These are phyloP conservation scores for Calidris pygmaea DNA, from an alignment of 2,113 vertebrate species.

Conservation along the genomic window DNA sequence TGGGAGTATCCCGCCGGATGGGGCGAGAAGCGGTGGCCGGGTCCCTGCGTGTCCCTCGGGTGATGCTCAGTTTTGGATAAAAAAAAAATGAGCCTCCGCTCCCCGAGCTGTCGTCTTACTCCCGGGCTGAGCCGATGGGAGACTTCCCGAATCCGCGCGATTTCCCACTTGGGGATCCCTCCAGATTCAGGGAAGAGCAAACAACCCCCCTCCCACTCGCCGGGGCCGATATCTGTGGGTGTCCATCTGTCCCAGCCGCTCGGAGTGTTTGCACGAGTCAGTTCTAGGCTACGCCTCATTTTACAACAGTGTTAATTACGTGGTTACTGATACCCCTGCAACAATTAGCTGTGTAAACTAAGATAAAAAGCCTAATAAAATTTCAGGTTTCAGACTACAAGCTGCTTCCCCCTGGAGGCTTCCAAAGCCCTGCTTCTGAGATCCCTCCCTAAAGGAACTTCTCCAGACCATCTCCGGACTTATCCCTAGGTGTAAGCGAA, in stretches of 20 bases:
- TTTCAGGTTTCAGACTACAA: not conserved
- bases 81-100: rapidly evolving
- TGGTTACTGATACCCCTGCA: not conserved
- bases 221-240: rapidly evolving
- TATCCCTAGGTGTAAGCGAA: rapidly evolving
- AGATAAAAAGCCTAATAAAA: not conserved
- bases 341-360: constrained; percentile 6
- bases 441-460: not conserved
- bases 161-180: not conserved
- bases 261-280: not conserved
- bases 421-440: not conserved
- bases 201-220: not conserved
- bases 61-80: not conserved
- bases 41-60: rapidly evolving
- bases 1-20: not conserved
- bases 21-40: not conserved
- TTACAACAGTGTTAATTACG: constrained; percentile 13
- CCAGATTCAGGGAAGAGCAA: not conserved
- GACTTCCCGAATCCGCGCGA: rapidly evolving
- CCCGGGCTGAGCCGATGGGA: rapidly evolving
- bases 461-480: not conserved
- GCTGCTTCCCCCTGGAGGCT: not conserved
- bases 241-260: not conserved
- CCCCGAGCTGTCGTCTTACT: not conserved
- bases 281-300: constrained; percentile 34